These are phyloP conservation scores for Nycticryphes semicollaris DNA, from an alignment of 2,113 vertebrate genomes.

Conservation along the genomic window DNA sequence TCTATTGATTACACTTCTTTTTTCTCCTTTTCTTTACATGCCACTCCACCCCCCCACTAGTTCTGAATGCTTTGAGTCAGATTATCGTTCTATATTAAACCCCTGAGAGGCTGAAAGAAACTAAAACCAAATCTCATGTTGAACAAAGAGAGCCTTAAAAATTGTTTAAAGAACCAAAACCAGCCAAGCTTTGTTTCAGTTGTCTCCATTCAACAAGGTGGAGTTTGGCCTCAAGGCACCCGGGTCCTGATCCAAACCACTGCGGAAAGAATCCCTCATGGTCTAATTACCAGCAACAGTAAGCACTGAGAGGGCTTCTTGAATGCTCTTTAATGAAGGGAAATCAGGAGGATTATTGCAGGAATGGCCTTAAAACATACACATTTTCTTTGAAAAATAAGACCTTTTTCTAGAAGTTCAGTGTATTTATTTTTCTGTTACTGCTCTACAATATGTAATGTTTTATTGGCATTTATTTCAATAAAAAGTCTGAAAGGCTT, in stretches of 20 bases:
- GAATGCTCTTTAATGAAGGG: not conserved
- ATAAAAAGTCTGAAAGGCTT: not conserved
- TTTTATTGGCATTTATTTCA: not conserved
- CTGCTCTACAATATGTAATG: not conserved
- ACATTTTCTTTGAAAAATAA: not conserved
- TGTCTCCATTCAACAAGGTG: not conserved
- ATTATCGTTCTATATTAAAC: not conserved
- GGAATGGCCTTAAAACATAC: not conserved
- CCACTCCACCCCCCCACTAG: no score
- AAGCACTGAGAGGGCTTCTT: not conserved
- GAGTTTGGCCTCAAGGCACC: constrained; percentile 2
- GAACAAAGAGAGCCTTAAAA: not conserved
- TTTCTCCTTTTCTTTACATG: not conserved
- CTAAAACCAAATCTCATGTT: not conserved
- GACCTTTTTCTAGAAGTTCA: not conserved
- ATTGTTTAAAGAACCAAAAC: not conserved
- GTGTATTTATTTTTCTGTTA: not conserved
- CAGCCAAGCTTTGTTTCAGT: not conserved
- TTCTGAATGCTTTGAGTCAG: not conserved
- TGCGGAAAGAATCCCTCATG: constrained; percentile 23
- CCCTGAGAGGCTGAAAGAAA: not conserved
- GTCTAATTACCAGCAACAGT: constrained; percentile 24
- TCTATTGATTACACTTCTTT: not conserved
- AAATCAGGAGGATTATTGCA: not conserved
- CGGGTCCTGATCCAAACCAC: not conserved